phyloP scores from a whole-genome alignment of 2,113 vertebrate genomes.

The Seriola aureovittata region DNA sequence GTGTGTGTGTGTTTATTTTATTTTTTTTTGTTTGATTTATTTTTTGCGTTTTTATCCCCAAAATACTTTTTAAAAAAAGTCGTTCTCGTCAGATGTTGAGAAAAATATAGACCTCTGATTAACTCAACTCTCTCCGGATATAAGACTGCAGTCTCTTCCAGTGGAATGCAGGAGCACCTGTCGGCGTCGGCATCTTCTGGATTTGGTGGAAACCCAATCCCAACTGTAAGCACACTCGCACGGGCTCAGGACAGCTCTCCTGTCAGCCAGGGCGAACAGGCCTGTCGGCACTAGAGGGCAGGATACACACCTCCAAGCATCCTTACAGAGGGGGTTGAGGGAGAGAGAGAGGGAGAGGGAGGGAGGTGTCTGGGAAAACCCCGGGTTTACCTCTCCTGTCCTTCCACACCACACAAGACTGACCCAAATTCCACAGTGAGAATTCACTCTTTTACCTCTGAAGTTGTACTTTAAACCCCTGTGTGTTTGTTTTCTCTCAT shows the following conservation, averaged over 20 bases:
- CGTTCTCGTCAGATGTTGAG: conserved; percentile 80
- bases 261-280: conserved; percentile 2
- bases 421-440: conserved; percentile 65
- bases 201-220: conserved; percentile 61
- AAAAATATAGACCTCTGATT: conserved; percentile 88
- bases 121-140: conserved; percentile 73
- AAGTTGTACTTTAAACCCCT: conserved; percentile 60
- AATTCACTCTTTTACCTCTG: conserved; percentile 54
- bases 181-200: conserved; percentile 53
- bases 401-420: conserved; percentile 29
- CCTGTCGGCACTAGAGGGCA: conserved; percentile 50
- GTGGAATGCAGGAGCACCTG: conserved; percentile 63
- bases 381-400: conserved; percentile 51
- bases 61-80: conserved; percentile 86
- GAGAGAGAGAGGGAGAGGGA: conserved; percentile 33
- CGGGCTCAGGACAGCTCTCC: conserved; percentile 30
- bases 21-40: conserved; percentile 72
- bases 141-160: conserved; percentile 66
- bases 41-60: conserved; percentile 81
- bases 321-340: conserved; percentile 74
- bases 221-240: conserved; percentile 66
- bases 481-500: conserved; percentile 28
- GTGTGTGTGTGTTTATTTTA: not conserved
- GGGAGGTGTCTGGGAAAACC: conserved; percentile 48
- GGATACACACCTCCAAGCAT: conserved; percentile 54